Evolutionary conservation across 2,888 invertebrate genomes (phyloP).

Genomic region (Cephus pulcher): DNA sequence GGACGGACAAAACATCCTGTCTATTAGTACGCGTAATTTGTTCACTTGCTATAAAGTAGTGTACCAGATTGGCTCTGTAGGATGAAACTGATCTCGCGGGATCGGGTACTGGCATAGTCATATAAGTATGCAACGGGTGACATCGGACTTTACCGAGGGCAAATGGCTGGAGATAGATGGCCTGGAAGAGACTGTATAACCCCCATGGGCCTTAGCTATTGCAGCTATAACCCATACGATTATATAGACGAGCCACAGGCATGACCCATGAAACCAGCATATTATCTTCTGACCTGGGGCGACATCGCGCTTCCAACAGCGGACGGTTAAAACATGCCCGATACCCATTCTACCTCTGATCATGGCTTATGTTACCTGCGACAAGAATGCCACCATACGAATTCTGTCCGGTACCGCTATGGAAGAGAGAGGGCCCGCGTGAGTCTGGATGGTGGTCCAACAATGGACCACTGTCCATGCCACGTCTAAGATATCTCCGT

Average conservation of each 20-base stretch:
- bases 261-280: conserved; percentile 31
- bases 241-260: conserved; percentile 24
- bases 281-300: conserved; percentile 40
- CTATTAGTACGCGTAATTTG: background rate
- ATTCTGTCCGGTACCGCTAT: conserved; percentile 11
- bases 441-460: conserved; percentile 26
- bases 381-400: conserved; percentile 17
- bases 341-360: conserved; percentile 31
- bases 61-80: background rate
- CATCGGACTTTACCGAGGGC: background rate
- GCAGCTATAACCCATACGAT: conserved; percentile 10
- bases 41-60: background rate
- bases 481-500: conserved; percentile 7
- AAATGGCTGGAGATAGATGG: background rate
- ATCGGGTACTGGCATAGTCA: background rate
- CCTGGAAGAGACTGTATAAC: background rate
- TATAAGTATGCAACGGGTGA: background rate
- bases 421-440: conserved; percentile 9
- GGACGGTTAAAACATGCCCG: conserved; percentile 32
- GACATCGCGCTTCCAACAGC: conserved; percentile 40
- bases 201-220: conserved; percentile 1
- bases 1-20: background rate
- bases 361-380: conserved; percentile 22
- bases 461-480: conserved; percentile 28
- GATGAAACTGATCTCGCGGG: background rate